Conservation (phyloP, 2,797 vertebrate genomes). For the Argyrosomus regius region DNA sequence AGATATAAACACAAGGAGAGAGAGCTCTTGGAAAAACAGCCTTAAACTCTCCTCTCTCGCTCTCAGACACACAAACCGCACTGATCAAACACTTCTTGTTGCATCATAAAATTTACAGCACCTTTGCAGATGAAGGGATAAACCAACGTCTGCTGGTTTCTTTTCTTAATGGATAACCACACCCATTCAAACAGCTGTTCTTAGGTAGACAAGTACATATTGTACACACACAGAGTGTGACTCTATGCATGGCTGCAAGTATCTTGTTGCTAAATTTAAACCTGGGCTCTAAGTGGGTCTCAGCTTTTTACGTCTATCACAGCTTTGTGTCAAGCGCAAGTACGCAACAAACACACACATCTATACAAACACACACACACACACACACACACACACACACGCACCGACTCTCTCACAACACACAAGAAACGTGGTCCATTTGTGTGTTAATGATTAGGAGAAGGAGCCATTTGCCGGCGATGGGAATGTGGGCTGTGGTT, state of each 20-base stretch:
- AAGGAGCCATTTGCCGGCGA: constrained; percentile 69
- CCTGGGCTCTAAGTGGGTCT: constrained; percentile 65
- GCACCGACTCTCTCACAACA: constrained; percentile 2
- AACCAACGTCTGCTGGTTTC: constrained; percentile 30
- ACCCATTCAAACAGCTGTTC: constrained; percentile 60
- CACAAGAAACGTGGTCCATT: constrained; percentile 63
- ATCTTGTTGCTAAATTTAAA: constrained; percentile 73
- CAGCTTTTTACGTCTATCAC: constrained; percentile 57
- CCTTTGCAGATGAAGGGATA: constrained; percentile 33
- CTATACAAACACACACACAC: not conserved
- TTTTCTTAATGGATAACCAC: constrained; percentile 51
- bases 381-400: constrained; percentile 11
- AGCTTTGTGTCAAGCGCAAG: constrained; percentile 54
- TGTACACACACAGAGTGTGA: constrained; percentile 5
- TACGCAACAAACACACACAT: constrained; percentile 23
- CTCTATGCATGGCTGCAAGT: constrained; percentile 23
- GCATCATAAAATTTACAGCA: constrained; percentile 59
- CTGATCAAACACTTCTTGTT: constrained; percentile 61
- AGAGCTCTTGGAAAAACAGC: constrained; percentile 32
- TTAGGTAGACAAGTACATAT: constrained; percentile 27
- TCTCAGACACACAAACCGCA: not conserved
- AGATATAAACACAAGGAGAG: constrained; percentile 62
- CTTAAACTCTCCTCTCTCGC: constrained; percentile 12
- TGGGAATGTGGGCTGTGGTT: constrained; percentile 77
- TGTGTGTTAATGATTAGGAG: constrained; percentile 83